phyloP scores from a whole-genome alignment of 1,140 invertebrate genomes.

The Hyphantria cunea region DNA sequence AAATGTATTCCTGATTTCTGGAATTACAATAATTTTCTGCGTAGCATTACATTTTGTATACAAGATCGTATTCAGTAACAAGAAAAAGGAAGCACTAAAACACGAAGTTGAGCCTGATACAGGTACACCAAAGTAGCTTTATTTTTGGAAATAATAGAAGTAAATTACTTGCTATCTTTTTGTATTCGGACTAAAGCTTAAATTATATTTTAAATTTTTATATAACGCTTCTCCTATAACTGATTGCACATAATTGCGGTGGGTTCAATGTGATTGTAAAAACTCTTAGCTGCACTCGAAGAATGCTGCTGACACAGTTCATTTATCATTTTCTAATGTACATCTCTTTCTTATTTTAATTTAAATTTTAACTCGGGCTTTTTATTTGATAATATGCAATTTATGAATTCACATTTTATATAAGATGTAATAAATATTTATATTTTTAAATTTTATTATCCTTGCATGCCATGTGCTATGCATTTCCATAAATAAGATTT shows the following conservation, averaged over 20 bases:
- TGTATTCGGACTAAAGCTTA: too few relatives aligned
- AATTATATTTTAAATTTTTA: too few relatives aligned
- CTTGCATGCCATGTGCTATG: too few relatives aligned
- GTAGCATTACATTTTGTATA: slow-evolving; percentile 66
- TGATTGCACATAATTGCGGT: slow-evolving; percentile 21
- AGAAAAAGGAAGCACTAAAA: slow-evolving; percentile 58
- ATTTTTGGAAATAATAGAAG: background rate
- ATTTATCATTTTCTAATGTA: background rate
- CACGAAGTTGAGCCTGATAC: slow-evolving; percentile 61
- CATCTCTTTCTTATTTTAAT: too few relatives aligned
- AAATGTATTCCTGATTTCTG: slow-evolving; percentile 54
- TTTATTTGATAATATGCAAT: too few relatives aligned
- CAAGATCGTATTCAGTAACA: slow-evolving; percentile 62
- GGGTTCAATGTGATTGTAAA: slow-evolving; percentile 28
- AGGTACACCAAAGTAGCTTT: slow-evolving; percentile 47
- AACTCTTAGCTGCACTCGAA: slow-evolving; percentile 36
- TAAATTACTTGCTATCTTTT: background rate
- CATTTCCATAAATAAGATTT: too few relatives aligned
- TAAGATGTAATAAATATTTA: too few relatives aligned
- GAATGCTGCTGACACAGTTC: slow-evolving; percentile 43
- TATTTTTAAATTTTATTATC: too few relatives aligned
- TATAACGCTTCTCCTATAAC: background rate
- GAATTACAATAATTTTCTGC: slow-evolving; percentile 56
- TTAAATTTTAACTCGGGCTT: too few relatives aligned
- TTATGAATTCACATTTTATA: too few relatives aligned